These are phyloP conservation scores for Drepana falcataria DNA, from an alignment of 2,888 invertebrate genomes.

Conservation along the genomic window DNA sequence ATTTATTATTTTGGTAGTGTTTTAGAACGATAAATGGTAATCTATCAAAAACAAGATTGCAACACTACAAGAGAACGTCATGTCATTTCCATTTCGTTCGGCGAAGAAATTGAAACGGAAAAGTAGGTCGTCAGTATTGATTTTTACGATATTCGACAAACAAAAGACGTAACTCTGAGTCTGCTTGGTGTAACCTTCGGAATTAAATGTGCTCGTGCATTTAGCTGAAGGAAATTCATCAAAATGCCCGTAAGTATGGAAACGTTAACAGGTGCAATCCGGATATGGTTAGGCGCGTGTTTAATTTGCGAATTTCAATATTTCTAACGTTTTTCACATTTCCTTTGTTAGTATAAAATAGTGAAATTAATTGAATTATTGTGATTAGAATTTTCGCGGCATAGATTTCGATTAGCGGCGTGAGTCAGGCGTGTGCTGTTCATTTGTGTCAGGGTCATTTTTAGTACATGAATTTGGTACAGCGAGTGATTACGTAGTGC, in stretches of 20 bases:
- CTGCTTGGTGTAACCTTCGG: slow-evolving; percentile 30
- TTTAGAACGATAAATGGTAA: background rate
- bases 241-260: slow-evolving; percentile 66
- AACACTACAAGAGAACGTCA: slow-evolving; percentile 38
- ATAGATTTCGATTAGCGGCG: background rate
- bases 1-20: background rate
- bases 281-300: slow-evolving; percentile 28
- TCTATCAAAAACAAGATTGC: slow-evolving; percentile 12
- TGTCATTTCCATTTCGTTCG: slow-evolving; percentile 47
- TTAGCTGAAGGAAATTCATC: slow-evolving; percentile 30
- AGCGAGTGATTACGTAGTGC: slow-evolving; percentile 30
- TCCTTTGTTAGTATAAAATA: background rate
- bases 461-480: slow-evolving; percentile 19
- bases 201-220: slow-evolving; percentile 36
- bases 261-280: slow-evolving; percentile 49
- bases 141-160: slow-evolving; percentile 59
- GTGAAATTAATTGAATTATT: background rate
- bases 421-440: slow-evolving; percentile 2
- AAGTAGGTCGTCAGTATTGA: slow-evolving; percentile 70
- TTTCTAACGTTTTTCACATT: slow-evolving; percentile 12
- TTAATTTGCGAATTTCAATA: slow-evolving; percentile 26
- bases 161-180: slow-evolving; percentile 38
- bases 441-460: slow-evolving; percentile 48
- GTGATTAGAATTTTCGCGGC: background rate
- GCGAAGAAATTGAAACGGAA: slow-evolving; percentile 44